Conservation (phyloP, 2,113 vertebrate species). For the Xiphorhynchus elegans region DNA sequence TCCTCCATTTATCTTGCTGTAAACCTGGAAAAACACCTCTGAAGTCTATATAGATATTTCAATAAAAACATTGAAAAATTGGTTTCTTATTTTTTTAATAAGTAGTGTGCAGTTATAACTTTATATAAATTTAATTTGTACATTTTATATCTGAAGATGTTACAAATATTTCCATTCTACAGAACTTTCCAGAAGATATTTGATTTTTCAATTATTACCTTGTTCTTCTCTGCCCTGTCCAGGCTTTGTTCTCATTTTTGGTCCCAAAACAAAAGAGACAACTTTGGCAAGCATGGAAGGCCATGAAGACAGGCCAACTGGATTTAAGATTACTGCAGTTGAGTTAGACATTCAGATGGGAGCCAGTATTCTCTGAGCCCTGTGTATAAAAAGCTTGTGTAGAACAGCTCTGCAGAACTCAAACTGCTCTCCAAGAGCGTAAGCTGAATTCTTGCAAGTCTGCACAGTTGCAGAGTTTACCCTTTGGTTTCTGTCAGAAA, state of each 20-base stretch:
- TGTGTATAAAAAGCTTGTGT: neutral
- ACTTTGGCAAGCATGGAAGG: neutral
- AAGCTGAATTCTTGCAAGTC: neutral
- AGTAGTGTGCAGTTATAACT: neutral
- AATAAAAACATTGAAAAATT: neutral
- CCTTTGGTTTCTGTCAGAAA: neutral
- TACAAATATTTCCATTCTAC: neutral
- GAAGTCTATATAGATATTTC: neutral
- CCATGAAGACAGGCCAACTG: neutral
- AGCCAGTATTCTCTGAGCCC: neutral
- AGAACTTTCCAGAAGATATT: neutral
- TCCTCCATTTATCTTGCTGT: neutral
- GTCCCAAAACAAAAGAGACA: constrained; percentile 13
- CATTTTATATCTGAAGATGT: neutral
- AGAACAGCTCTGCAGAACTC: neutral
- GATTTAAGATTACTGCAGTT: neutral
- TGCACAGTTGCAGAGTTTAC: neutral
- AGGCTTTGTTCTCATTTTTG: neutral
- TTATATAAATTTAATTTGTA: neutral
- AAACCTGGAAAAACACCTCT: neutral
- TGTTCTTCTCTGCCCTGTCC: neutral
- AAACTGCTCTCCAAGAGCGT: neutral
- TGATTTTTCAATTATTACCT: constrained; percentile 39
- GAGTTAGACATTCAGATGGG: neutral
- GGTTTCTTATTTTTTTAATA: neutral